Evolutionary conservation across 2,113 vertebrate species (phyloP).

Genomic region (Cynopterus brachyotis): DNA sequence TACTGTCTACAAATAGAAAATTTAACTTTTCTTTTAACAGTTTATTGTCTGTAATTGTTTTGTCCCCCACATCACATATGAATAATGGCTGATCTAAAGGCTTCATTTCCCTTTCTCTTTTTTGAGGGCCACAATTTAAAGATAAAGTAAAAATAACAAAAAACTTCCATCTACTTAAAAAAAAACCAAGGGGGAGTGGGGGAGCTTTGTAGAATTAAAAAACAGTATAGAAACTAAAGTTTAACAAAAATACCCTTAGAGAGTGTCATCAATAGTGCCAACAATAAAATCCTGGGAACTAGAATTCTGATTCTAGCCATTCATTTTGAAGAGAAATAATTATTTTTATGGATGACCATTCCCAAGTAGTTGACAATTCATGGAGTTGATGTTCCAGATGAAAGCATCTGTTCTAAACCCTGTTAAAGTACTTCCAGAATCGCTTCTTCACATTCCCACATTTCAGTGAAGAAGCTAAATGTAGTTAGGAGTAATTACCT

Average conservation of each 20-base stretch:
- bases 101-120: background rate
- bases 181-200: background rate
- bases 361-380: background rate
- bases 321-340: conserved; percentile 39
- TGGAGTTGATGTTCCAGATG: conserved; percentile 41
- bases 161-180: background rate
- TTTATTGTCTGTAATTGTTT: background rate
- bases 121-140: background rate
- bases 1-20: background rate
- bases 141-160: background rate
- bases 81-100: background rate
- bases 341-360: conserved; percentile 51
- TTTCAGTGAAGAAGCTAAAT: conserved; percentile 58
- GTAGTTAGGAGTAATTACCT: conserved; percentile 74
- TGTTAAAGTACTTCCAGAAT: conserved; percentile 45
- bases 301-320: background rate
- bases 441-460: conserved; percentile 22
- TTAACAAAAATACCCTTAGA: background rate
- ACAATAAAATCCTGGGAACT: background rate
- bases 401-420: conserved; percentile 54
- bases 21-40: background rate
- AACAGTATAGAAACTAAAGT: background rate
- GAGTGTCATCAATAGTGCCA: background rate
- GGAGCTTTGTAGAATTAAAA: background rate
- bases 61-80: background rate